Percentiles rank a stretch among this genome's conserved stretches.
Evolutionary conservation across 2,888 invertebrate genomes (phyloP).

Genomic region (Xanthorhoe spadicearia): DNA sequence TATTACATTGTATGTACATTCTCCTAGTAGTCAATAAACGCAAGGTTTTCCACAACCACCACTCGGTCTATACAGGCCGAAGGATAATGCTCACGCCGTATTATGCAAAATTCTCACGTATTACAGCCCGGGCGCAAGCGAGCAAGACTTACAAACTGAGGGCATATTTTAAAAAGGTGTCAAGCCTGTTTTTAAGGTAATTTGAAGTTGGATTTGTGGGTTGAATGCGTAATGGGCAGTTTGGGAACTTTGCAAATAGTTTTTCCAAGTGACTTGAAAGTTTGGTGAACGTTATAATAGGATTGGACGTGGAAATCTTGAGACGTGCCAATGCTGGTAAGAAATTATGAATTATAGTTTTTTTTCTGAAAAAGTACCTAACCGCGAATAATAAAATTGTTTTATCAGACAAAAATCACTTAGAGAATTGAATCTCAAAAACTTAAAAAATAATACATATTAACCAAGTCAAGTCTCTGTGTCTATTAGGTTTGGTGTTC

Average conservation of each 20-base stretch:
- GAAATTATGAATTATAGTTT: no score
- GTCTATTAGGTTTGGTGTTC: no score
- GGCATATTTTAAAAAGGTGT: constrained; percentile 55
- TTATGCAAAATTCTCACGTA: constrained; percentile 66
- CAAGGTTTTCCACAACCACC: neutral
- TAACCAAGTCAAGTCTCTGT: no score
- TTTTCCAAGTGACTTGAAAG: neutral
- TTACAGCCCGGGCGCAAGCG: constrained; percentile 43
- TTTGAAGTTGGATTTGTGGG: constrained; percentile 32
- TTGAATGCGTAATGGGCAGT: constrained; percentile 21
- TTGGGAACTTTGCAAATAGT: constrained; percentile 12
- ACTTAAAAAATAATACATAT: no score
- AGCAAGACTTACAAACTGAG: constrained; percentile 50
- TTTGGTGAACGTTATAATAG: neutral
- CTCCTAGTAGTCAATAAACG: neutral
- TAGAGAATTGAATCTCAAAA: no score
- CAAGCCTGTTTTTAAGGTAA: constrained; percentile 39
- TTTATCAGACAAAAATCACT: no score
- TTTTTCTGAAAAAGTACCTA: no score
- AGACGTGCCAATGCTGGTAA: no score
- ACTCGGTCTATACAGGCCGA: neutral
- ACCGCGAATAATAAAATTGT: no score
- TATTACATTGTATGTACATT: neutral
- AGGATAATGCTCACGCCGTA: constrained; percentile 57
- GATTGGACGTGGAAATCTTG: no score